Conservation (phyloP, 2,888 invertebrate genomes). For the Arrhopalites spinosus region DNA sequence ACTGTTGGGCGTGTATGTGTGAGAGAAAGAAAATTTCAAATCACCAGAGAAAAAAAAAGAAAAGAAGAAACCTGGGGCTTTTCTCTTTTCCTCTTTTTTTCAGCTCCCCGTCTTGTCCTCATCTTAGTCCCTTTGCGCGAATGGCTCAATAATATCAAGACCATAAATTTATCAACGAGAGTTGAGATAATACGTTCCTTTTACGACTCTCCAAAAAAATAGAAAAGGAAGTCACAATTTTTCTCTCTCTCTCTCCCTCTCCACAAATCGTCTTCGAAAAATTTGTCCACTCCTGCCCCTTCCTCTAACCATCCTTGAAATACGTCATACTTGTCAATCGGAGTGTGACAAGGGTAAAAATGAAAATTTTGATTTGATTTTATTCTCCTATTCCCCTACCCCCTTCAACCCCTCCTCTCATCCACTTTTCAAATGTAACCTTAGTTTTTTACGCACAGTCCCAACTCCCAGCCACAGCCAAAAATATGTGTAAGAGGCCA, state of each 20-base stretch:
- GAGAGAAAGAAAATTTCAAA: not conserved
- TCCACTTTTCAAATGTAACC: no score
- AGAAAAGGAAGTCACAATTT: slow-evolving; percentile 5
- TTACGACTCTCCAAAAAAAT: not conserved
- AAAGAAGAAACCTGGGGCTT: not conserved
- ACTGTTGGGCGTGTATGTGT: not conserved
- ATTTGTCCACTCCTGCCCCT: not conserved
- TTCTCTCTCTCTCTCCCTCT: not conserved
- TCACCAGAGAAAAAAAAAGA: not conserved
- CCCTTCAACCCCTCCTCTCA: no score
- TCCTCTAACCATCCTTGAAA: not conserved
- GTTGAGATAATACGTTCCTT: not conserved
- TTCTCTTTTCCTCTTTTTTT: not conserved
- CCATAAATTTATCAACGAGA: slow-evolving; percentile 48
- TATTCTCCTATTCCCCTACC: not conserved
- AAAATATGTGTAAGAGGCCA: not conserved
- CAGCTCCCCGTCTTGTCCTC: not conserved
- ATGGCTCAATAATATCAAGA: slow-evolving; percentile 47
- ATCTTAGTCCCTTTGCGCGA: not conserved
- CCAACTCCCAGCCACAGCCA: not conserved
- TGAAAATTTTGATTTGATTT: slow-evolving; percentile 15
- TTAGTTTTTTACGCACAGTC: no score
- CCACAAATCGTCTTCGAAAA: not conserved
- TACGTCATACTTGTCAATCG: not conserved
- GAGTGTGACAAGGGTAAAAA: not conserved